Base-by-base conservation (phyloP, 2,888 invertebrate species). In the Tanypteryx hageni region DNA sequence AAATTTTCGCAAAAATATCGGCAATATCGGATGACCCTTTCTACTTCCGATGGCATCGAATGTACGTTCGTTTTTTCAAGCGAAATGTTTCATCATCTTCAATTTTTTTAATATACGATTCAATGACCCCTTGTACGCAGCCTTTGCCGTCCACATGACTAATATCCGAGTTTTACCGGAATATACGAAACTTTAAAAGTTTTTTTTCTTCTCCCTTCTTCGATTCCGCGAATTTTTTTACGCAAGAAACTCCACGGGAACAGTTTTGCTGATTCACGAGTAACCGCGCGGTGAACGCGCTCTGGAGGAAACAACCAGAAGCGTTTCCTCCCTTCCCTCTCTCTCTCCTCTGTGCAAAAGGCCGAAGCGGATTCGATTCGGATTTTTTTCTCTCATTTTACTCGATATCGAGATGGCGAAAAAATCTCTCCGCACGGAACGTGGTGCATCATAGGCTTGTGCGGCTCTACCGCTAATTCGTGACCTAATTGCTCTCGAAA, bases 231-330 rank as follows among this genome's bases (percentile, higher is more conserved):
- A 9, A 18, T 44, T n/a, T n/a, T 56, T 44, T 27, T 14, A 44
- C n/a, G 31, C 64, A n/a, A n/a, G 58, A 56, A 44, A 89, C 56
- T 68, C 44, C 56, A 13, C n/a, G 57, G 86, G 18, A 89, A 31
- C 44, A 59, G 16, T 86, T 86, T 27, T 59, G 89, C 89, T 31
- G 89, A 89, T 68, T 89, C 89, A 68, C 64, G 56, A 86, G 27
- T 44, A 82, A 31, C 76, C 14, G 83, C 18, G 64, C 89, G 89
- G 89, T 68, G 89, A 89, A 89, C 64, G 86, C 18, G 59, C 86
- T 86, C 31, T 27, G 31, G 14, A 3, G 86, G 61, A 86, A 61
- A 86, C 57, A 85, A 13, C 56, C 85, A 31, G 14, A 44, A 31
- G 16, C 31, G 31, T 82, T 82, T 31, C 18, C 56, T 44, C 64